Base-by-base conservation (phyloP, 2,888 invertebrate species). In the Polia nebulosa region DNA sequence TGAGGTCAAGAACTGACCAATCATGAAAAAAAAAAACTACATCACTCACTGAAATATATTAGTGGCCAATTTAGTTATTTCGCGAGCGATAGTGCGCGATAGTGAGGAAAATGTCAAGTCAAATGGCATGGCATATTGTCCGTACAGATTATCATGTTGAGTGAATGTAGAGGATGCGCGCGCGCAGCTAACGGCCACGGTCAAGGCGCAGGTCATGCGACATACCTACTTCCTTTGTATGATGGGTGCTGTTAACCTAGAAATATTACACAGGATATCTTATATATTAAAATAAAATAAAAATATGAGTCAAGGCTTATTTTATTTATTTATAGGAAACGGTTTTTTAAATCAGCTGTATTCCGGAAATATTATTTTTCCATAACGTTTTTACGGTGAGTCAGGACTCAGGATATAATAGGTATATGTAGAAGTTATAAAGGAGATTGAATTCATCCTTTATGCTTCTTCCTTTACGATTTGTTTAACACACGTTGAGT, bases 221-320 rank as follows among this genome's bases (percentile, higher is more conserved):
- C 75, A 68, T 71, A 79, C 74, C 67, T 68, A 80, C 80, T 88
- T 89, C 88, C 86, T 87, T 71, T 56, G 67, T 53, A 53, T 47
- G 55, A 63, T 53, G 39, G 44, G 55, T 64, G 69, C 49, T 60
- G 53, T 55, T 81, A 68, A 75, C 74, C 81, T 81, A 70, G 39
- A 63, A 73, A 81, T 75, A 76, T 80, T 70, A 72, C 76, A 78
- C 55, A 20, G 20, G 3, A 39, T n/a, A n/a, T 29, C 39, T 8
- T 13, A 36, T 36, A 8, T 59, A 34, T 9, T 20, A 15, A 34
- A 20, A 56, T 34, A 17, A 11, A 6, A n/a, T 58, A 41, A 61
- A 3, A 20, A 8, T 32, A 1, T 22, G 17, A n/a, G n/a, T n/a
- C 11, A n/a, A 3, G 22, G 6, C 3, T 17, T 9, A 0, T 9